Evolutionary conservation across 2,888 invertebrate species (phyloP).

Genomic region (Leptinotarsa tumamoca): DNA sequence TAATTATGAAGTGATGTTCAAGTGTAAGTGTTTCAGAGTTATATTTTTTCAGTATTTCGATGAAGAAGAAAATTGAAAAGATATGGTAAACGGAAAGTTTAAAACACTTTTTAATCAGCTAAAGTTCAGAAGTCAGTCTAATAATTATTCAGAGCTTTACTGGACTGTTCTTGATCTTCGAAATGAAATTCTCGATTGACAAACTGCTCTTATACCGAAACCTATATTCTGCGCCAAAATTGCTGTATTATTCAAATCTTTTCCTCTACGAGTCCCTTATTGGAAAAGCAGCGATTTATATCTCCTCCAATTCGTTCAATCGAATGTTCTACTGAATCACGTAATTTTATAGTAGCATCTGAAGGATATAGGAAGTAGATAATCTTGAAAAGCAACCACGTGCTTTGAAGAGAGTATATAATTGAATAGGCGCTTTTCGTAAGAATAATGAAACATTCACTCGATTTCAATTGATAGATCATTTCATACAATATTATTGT

Average conservation of each 20-base stretch:
- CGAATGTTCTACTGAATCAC: conserved; percentile 20
- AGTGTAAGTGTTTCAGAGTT: too few species aligned
- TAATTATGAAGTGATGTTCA: too few species aligned
- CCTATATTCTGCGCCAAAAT: conserved; percentile 6
- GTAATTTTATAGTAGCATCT: not conserved
- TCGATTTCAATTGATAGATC: too few species aligned
- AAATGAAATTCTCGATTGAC: conserved; percentile 1
- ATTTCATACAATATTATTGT: too few species aligned
- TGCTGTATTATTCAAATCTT: conserved; percentile 27
- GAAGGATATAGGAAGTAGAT: conserved; percentile 5
- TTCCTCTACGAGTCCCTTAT: conserved; percentile 23
- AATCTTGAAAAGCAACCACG: not conserved
- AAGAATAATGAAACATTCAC: not conserved
- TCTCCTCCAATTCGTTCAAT: conserved; percentile 23
- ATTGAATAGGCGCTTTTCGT: not conserved
- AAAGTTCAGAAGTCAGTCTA: not conserved
- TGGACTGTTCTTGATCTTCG: not conserved
- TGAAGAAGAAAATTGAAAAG: too few species aligned
- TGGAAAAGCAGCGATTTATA: conserved; percentile 25
- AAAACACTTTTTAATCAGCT: not conserved
- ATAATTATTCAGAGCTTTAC: not conserved
- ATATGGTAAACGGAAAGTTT: too few species aligned
- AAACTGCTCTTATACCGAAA: conserved; percentile 3
- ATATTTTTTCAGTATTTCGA: too few species aligned
- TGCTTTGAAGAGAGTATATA: not conserved